Evolutionary conservation across 2,113 vertebrate species (phyloP).

Genomic region (Triplophysa dalaica): DNA sequence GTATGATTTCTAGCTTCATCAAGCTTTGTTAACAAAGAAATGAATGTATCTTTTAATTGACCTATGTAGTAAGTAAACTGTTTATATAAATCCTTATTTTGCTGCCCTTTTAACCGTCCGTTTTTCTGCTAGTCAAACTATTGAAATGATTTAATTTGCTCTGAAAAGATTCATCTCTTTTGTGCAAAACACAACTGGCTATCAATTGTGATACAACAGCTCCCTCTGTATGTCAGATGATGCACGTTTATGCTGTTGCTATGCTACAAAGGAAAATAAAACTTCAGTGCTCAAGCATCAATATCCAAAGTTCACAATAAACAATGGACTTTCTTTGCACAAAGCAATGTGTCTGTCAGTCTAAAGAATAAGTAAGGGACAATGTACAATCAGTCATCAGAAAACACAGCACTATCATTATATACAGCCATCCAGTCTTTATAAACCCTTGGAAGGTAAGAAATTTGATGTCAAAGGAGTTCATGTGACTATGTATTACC

Average conservation of each 20-base stretch:
- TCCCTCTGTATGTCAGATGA: constrained; percentile 29
- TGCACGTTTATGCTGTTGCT: not conserved
- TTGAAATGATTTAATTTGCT: not conserved
- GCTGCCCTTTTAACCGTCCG: not conserved
- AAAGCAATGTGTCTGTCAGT: not conserved
- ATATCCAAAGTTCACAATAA: not conserved
- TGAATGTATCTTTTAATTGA: too few species aligned
- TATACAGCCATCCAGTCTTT: not conserved
- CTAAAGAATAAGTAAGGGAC: not conserved
- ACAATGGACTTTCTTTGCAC: not conserved
- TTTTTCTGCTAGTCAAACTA: too few species aligned
- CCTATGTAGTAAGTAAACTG: not conserved
- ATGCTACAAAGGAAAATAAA: not conserved
- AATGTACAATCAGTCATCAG: not conserved
- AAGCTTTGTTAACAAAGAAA: not conserved
- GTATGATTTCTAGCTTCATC: not conserved
- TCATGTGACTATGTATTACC: too few species aligned
- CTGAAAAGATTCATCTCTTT: not conserved
- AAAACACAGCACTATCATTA: too few species aligned
- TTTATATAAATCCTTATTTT: not conserved
- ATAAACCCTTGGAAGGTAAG: not conserved
- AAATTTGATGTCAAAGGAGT: too few species aligned
- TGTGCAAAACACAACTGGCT: not conserved
- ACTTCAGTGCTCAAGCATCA: not conserved
- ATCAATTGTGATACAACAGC: constrained; percentile 40